These are phyloP conservation scores for Spilogale gracilis DNA, from an alignment of 2,113 vertebrate genomes.

Conservation along the genomic window DNA sequence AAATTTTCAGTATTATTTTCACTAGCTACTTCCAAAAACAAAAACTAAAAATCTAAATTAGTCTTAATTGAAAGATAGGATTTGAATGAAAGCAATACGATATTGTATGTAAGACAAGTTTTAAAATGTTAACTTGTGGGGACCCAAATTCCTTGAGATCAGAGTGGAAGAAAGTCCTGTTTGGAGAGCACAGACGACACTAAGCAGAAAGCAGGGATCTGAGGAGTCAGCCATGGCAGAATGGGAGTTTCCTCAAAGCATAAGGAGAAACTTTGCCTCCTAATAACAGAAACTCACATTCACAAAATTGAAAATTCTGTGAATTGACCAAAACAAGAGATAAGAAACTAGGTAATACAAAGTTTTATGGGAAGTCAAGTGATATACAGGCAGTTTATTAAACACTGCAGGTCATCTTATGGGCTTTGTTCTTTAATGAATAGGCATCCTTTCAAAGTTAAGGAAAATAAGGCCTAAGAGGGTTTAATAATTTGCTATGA, in stretches of 20 bases:
- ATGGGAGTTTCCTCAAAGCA: neutral
- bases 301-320: neutral
- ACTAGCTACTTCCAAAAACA: neutral
- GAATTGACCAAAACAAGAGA: neutral
- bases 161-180: neutral
- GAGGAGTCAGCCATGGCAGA: neutral
- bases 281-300: neutral
- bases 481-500: neutral
- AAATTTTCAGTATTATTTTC: neutral
- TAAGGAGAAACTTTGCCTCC: neutral
- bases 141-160: neutral
- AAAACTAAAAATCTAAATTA: neutral
- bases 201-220: neutral
- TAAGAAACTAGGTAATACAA: neutral
- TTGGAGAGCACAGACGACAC: neutral
- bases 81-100: neutral
- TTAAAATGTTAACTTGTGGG: neutral
- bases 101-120: neutral
- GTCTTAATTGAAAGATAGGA: neutral
- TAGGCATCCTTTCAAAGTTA: conserved; percentile 37
- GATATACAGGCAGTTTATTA: neutral
- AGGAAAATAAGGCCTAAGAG: neutral
- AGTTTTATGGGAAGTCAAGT: neutral
- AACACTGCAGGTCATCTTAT: neutral
- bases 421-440: neutral